These are phyloP conservation scores for Abrostola triplasia DNA, from an alignment of 2,888 invertebrate genomes.

Conservation along the genomic window DNA sequence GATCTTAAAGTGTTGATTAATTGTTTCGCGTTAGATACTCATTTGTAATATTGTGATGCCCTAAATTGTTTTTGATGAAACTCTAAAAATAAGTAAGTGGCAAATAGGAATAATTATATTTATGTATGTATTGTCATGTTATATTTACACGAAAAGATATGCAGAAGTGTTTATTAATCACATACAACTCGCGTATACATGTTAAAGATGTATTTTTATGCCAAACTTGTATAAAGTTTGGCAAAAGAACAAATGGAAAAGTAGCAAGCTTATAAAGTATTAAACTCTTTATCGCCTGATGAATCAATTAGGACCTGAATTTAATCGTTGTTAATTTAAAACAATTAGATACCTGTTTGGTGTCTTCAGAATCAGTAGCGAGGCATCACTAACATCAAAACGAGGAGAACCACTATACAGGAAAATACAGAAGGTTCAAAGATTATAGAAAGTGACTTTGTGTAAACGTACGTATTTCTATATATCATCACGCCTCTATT, in stretches of 20 bases:
- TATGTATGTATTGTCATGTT: too few species aligned
- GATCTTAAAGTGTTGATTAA: neutral
- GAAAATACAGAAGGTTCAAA: neutral
- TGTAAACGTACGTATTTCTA: neutral
- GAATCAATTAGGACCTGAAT: slow-evolving; percentile 6
- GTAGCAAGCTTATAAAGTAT: neutral
- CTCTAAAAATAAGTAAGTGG: too few species aligned
- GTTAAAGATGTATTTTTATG: too few species aligned
- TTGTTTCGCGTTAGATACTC: neutral
- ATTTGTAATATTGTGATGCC: neutral
- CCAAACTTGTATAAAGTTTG: too few species aligned
- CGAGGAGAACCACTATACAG: neutral
- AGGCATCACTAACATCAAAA: slow-evolving; percentile 11
- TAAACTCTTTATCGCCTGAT: neutral
- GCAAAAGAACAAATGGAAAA: too few species aligned
- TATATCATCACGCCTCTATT: too few species aligned
- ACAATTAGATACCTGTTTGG: slow-evolving; percentile 14
- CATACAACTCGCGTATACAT: too few species aligned
- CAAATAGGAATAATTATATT: too few species aligned
- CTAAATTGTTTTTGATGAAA: too few species aligned
- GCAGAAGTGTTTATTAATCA: too few species aligned
- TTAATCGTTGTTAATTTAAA: slow-evolving; percentile 6
- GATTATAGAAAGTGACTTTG: neutral
- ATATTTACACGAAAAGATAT: too few species aligned
- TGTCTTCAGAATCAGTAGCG: slow-evolving; percentile 8